phyloP scores from a whole-genome alignment of 2,113 vertebrate genomes.

The Rhinoderma darwinii region DNA sequence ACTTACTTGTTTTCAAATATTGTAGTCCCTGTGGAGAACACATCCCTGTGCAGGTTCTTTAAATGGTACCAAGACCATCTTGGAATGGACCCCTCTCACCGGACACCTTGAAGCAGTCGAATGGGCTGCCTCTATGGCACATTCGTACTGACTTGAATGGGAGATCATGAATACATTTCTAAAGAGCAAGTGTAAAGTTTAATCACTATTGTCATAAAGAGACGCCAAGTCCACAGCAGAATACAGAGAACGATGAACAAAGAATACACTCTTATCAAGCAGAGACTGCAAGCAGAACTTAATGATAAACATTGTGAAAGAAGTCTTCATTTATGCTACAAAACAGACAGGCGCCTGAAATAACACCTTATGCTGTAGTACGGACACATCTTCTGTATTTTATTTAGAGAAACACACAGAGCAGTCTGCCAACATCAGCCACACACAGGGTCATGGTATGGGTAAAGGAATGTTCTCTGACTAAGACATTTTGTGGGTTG shows the following conservation, averaged over 20 bases:
- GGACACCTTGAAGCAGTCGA: no score
- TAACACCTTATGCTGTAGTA: slow-evolving; percentile 1
- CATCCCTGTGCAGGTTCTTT: no score
- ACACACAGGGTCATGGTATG: slow-evolving; percentile 19
- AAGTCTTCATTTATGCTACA: slow-evolving; percentile 12
- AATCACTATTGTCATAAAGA: no score
- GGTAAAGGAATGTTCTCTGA: not conserved
- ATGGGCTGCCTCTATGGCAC: no score
- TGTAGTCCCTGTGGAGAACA: no score
- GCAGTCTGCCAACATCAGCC: slow-evolving; percentile 24
- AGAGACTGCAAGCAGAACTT: not conserved
- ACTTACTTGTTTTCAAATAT: no score
- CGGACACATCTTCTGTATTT: slow-evolving; percentile 34
- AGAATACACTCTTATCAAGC: slow-evolving; percentile 31
- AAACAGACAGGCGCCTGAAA: slow-evolving; percentile 45
- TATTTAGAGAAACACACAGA: not conserved
- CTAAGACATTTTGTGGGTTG: not conserved
- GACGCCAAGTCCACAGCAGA: not conserved
- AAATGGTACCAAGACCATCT: no score
- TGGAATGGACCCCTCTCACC: no score
- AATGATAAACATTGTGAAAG: slow-evolving; percentile 25
- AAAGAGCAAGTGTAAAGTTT: no score
- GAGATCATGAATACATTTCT: no score
- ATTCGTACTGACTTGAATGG: no score
- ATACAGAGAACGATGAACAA: not conserved